Evolutionary conservation across 2,797 vertebrate genomes (phyloP).

Genomic region (Phrynocephalus vlangalii): DNA sequence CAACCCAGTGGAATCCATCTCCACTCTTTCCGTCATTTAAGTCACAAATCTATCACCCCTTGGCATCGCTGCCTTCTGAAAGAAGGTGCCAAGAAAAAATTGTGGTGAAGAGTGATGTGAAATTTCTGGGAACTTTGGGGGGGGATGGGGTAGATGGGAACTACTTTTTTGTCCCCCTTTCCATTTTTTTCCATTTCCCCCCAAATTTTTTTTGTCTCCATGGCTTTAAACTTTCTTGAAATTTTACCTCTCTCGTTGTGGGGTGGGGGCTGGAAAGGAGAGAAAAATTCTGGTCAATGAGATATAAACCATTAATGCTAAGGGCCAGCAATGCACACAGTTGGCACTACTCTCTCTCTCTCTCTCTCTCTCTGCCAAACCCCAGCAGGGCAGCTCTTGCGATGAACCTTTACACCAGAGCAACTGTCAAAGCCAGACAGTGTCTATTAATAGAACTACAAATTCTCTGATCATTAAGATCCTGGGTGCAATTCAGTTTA

Average conservation of each 20-base stretch:
- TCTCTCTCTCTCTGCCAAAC: neutral
- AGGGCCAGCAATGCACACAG: conserved; percentile 39
- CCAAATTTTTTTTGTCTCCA: no score
- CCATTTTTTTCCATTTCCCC: no score
- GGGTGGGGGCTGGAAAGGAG: neutral
- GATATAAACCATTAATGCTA: conserved; percentile 50
- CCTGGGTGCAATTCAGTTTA: neutral
- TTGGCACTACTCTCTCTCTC: neutral
- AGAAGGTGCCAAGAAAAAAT: neutral
- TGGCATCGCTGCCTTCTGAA: neutral
- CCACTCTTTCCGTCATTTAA: neutral
- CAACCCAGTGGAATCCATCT: neutral
- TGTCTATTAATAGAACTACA: neutral
- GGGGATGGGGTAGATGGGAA: no score
- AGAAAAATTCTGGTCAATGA: conserved; percentile 13
- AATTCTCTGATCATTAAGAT: neutral
- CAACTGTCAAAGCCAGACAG: neutral
- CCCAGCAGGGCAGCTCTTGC: neutral
- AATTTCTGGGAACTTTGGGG: no score
- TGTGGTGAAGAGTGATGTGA: no score
- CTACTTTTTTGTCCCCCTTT: no score
- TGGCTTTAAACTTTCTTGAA: no score
- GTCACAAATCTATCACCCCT: neutral
- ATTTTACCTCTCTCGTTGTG: no score
- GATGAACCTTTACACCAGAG: rapidly evolving